A percentile compares a stretch with the other conserved stretches of the same genome.
Conservation (phyloP, 2,113 vertebrate species). For the Seriola quinqueradiata region DNA sequence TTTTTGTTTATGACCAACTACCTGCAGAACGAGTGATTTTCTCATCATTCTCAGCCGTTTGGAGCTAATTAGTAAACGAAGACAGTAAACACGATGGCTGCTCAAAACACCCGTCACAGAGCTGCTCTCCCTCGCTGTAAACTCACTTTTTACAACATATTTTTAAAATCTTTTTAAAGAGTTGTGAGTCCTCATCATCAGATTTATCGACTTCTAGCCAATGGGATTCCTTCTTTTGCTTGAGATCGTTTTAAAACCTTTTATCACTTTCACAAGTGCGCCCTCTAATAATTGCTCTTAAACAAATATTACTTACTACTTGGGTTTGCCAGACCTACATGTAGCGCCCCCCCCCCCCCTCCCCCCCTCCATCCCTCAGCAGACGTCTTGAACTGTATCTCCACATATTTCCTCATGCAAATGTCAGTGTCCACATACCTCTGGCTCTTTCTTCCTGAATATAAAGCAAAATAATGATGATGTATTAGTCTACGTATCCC, state of each 20-base stretch:
- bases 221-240: neutral
- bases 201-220: neutral
- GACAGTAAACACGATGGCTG: too few species aligned
- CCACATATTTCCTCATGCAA: conserved; percentile 73
- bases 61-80: too few species aligned
- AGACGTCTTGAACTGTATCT: conserved; percentile 63
- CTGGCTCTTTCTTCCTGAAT: conserved; percentile 74
- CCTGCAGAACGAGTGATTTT: too few species aligned
- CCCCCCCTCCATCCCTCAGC: conserved; percentile 22
- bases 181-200: too few species aligned
- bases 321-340: conserved; percentile 26
- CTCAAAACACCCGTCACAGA: too few species aligned
- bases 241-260: conserved; percentile 30
- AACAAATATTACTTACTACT: conserved; percentile 38
- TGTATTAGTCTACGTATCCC: conserved; percentile 81
- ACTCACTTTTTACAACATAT: too few species aligned
- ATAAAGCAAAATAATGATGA: conserved; percentile 83
- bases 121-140: too few species aligned
- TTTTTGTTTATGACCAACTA: too few species aligned
- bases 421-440: conserved; percentile 75
- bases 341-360: conserved; percentile 1
- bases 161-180: too few species aligned
- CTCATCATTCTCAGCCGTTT: too few species aligned
- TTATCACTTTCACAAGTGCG: conserved; percentile 9
- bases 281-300: conserved; percentile 42